phyloP scores from a whole-genome alignment of 2,888 invertebrate genomes.

The Ectemnius cavifrons region DNA sequence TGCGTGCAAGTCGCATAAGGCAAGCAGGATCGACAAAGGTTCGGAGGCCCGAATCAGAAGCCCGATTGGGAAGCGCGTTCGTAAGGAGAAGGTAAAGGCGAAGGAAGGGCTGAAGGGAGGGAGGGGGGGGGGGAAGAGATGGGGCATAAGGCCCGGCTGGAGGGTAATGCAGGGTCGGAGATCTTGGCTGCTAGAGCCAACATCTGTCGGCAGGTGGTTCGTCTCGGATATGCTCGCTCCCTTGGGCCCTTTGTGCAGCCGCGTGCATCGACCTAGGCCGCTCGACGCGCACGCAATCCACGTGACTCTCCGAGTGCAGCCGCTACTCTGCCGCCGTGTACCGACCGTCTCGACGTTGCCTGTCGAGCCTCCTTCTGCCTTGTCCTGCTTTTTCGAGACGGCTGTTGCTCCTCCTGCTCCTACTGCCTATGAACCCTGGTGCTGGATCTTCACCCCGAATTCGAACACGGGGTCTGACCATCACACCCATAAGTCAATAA shows the following conservation, averaged over 20 bases:
- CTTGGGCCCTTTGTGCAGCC: constrained; percentile 65
- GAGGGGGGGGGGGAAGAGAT: too few relatives aligned
- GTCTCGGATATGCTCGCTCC: constrained; percentile 62
- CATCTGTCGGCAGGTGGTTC: constrained; percentile 75
- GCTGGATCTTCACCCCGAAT: constrained; percentile 56
- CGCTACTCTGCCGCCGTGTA: constrained; percentile 26
- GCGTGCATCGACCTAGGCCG: constrained; percentile 64
- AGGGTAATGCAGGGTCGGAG: constrained; percentile 55
- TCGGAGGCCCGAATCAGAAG: constrained; percentile 42
- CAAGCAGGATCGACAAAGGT: constrained; percentile 50
- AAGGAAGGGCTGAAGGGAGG: background rate
- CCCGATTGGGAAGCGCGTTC: constrained; percentile 17
- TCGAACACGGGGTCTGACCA: background rate
- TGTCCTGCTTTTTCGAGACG: constrained; percentile 4
- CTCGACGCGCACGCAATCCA: constrained; percentile 60
- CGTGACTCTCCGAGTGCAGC: constrained; percentile 57
- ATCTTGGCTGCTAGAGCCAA: constrained; percentile 66
- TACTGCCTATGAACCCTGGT: constrained; percentile 25
- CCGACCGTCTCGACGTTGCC: background rate
- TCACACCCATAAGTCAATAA: too few relatives aligned
- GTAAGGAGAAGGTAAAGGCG: constrained; percentile 7
- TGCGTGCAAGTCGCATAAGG: constrained; percentile 51
- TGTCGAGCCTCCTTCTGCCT: background rate
- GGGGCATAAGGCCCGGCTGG: constrained; percentile 33
- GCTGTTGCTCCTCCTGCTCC: constrained; percentile 33